These are phyloP conservation scores for Pseudocheirus occidentalis DNA, from an alignment of 2,797 vertebrate species.

Conservation along the genomic window DNA sequence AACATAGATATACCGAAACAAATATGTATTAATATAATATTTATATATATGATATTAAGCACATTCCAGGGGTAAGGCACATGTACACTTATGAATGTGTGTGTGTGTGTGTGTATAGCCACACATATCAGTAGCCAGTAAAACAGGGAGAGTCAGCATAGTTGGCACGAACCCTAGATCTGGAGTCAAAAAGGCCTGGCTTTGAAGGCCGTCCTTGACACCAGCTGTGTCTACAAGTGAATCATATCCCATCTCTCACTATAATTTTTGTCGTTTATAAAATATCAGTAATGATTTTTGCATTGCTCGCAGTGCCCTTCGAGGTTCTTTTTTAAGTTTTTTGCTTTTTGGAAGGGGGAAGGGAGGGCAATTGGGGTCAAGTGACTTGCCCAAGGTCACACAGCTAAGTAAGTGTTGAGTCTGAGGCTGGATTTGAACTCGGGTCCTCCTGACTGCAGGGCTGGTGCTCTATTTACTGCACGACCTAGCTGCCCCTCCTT, in stretches of 20 bases:
- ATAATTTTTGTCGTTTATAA: background rate
- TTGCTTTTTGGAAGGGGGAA: too few species aligned
- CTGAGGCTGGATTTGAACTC: too few species aligned
- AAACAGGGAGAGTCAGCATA: background rate
- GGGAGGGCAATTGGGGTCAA: too few species aligned
- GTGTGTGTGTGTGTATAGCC: too few species aligned
- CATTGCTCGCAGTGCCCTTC: fast-evolving
- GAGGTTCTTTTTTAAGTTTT: background rate
- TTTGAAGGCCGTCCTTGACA: background rate
- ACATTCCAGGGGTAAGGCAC: background rate
- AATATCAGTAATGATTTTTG: background rate
- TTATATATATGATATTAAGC: background rate
- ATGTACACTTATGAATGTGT: too few species aligned
- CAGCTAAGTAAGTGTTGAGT: too few species aligned
- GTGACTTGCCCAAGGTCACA: too few species aligned
- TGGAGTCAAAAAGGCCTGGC: background rate
- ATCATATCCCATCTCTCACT: background rate
- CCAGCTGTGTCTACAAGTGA: background rate
- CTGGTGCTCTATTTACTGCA: too few species aligned
- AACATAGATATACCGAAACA: too few species aligned
- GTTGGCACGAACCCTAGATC: too few species aligned
- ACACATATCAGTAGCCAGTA: background rate
- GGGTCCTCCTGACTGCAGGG: too few species aligned
- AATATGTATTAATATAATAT: too few species aligned
- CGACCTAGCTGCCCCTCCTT: background rate